phyloP scores from a whole-genome alignment of 2,888 invertebrate species.

The Caenorhabditis sp. region DNA sequence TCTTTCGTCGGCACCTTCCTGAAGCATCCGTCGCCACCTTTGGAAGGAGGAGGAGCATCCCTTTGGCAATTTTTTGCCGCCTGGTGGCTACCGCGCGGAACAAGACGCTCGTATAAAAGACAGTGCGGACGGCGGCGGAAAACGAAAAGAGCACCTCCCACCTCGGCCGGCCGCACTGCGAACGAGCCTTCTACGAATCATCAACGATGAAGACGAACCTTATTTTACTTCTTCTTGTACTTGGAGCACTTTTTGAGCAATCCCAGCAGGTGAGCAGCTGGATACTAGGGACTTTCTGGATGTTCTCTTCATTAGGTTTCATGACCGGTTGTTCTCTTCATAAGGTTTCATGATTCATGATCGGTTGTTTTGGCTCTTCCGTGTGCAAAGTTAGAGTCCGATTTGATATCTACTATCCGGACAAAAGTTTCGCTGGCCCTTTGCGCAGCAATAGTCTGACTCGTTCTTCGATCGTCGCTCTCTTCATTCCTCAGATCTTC shows the following conservation, averaged over 20 bases:
- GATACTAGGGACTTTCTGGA: no score
- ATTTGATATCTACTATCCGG: no score
- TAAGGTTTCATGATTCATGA: no score
- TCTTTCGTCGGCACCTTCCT: slow-evolving; percentile 15
- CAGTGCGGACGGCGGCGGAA: slow-evolving; percentile 16
- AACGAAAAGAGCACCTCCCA: slow-evolving; percentile 43
- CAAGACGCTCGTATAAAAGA: slow-evolving; percentile 48
- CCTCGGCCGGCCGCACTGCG: slow-evolving; percentile 14
- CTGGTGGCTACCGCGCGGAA: slow-evolving; percentile 53
- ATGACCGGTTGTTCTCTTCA: no score
- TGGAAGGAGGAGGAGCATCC: slow-evolving; percentile 39
- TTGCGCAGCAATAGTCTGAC: no score
- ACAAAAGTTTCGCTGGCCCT: no score
- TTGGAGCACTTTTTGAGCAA: slow-evolving; percentile 20
- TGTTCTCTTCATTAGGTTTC: no score
- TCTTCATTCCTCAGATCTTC: no score
- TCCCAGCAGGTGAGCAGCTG: slow-evolving; percentile 30
- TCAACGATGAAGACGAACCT: slow-evolving; percentile 23
- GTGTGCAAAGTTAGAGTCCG: no score
- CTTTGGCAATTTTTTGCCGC: slow-evolving; percentile 41
- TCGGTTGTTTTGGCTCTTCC: no score
- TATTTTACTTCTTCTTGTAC: slow-evolving; percentile 28
- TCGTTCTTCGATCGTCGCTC: no score
- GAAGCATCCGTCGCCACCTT: slow-evolving; percentile 10
- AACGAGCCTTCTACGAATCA: slow-evolving; percentile 3